phyloP scores from a whole-genome alignment of 2,797 vertebrate genomes.

The Sebastes kiyomatsui region DNA sequence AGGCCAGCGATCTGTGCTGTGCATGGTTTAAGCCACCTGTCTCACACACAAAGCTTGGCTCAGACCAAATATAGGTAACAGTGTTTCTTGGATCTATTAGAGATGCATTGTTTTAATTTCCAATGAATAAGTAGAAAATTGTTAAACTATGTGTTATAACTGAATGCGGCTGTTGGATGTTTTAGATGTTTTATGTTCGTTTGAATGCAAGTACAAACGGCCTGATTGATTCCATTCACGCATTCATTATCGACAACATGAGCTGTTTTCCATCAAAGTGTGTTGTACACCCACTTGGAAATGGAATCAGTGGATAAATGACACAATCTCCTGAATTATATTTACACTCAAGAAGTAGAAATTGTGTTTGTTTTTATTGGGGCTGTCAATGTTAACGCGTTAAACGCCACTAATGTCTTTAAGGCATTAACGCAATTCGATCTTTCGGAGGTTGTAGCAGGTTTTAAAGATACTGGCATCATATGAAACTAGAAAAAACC shows the following conservation, averaged over 20 bases:
- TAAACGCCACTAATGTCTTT: no score
- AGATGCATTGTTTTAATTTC: neutral
- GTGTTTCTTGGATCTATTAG: neutral
- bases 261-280: neutral
- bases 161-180: neutral
- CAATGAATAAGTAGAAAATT: neutral
- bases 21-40: conserved; percentile 62
- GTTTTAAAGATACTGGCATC: no score
- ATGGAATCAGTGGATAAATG: neutral
- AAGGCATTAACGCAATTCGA: no score
- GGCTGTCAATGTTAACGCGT: no score
- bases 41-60: conserved; percentile 1
- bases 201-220: neutral
- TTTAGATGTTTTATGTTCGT: neutral
- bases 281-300: neutral
- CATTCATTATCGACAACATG: neutral
- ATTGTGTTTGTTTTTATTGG: neutral
- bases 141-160: neutral
- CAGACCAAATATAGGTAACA: conserved; percentile 21
- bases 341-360: neutral
- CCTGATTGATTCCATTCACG: neutral
- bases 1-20: conserved; percentile 54
- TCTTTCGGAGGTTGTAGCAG: no score
- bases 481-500: no score
- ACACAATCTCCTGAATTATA: neutral